These are phyloP conservation scores for Cyphomyrus discorhynchus DNA, from an alignment of 2,113 vertebrate genomes.

Conservation along the genomic window DNA sequence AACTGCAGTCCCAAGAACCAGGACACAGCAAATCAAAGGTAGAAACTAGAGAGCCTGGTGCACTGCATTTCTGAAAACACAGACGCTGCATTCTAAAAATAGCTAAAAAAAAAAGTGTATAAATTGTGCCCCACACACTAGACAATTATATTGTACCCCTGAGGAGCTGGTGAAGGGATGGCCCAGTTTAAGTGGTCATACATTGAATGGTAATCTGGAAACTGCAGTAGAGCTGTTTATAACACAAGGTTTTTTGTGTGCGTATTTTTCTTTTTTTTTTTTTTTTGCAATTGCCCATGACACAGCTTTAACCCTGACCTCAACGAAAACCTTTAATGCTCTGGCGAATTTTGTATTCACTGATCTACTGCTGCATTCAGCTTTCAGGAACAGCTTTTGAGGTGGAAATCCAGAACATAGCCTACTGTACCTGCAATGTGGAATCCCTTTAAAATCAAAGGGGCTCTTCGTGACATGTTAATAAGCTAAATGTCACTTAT, in stretches of 20 bases:
- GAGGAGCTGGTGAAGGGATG: background rate
- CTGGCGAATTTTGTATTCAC: background rate
- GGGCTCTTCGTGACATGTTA: background rate
- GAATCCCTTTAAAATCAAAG: background rate
- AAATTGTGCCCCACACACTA: background rate
- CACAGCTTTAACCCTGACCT: background rate
- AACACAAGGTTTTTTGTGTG: background rate
- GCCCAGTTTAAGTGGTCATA: background rate
- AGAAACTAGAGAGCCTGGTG: background rate
- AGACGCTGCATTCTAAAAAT: background rate
- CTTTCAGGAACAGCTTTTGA: background rate
- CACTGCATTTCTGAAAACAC: background rate
- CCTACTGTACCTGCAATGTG: background rate
- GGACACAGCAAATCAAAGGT: background rate
- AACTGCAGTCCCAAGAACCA: background rate
- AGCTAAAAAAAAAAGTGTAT: background rate
- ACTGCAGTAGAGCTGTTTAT: background rate
- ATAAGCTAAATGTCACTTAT: background rate
- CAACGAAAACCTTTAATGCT: background rate
- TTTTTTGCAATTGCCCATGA: background rate
- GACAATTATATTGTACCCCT: background rate
- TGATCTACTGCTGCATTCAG: background rate
- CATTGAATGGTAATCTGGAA: background rate
- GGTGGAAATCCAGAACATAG: background rate
- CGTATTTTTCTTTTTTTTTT: background rate